Evolutionary conservation across 2,113 vertebrate species (phyloP).

Genomic region (Paradisaea rubra): DNA sequence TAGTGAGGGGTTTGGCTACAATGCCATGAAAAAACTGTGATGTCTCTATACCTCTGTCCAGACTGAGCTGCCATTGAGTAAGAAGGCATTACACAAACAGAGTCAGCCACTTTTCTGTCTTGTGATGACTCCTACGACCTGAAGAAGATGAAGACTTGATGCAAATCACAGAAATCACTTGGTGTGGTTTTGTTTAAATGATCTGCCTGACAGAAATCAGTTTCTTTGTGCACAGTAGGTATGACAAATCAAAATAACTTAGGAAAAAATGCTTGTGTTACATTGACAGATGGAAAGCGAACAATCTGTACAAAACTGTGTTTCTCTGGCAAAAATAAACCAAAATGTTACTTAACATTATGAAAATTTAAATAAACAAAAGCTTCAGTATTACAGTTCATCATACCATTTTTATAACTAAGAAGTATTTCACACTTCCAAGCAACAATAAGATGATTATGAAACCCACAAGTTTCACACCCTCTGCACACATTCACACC

Average conservation of each 20-base stretch:
- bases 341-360: background rate
- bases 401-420: background rate
- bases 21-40: background rate
- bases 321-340: constrained; percentile 17
- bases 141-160: background rate
- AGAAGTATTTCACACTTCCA: background rate
- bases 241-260: background rate
- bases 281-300: background rate
- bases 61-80: background rate
- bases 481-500: background rate
- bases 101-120: background rate
- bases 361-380: constrained; percentile 53
- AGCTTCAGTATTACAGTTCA: background rate
- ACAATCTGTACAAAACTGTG: background rate
- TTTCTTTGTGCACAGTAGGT: background rate
- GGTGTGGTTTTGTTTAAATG: background rate
- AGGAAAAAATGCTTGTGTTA: background rate
- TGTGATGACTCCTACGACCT: background rate
- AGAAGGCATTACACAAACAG: background rate
- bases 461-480: background rate
- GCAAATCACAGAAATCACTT: background rate
- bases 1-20: background rate
- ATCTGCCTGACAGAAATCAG: background rate
- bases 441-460: background rate
- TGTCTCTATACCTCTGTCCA: background rate